Evolutionary conservation across 2,888 invertebrate species (phyloP).

Genomic region (Bursaphelenchus okinawaensis): DNA sequence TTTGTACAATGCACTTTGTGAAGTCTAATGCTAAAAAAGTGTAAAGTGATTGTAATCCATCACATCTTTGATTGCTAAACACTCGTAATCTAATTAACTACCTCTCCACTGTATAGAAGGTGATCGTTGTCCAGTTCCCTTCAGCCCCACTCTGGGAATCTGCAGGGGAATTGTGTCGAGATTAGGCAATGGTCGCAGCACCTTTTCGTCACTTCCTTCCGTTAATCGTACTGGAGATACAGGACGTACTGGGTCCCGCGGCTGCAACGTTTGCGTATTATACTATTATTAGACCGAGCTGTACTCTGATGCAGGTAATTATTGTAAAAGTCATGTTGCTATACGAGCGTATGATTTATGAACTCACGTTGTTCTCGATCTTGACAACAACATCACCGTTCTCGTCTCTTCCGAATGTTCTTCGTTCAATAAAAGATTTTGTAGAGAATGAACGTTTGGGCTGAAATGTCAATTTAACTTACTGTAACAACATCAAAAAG

Average conservation of each 20-base stretch:
- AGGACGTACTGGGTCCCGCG: conserved; percentile 48
- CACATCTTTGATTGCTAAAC: too few species aligned
- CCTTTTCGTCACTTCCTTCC: background rate
- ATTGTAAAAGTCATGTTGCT: too few species aligned
- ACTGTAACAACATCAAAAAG: background rate
- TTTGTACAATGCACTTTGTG: too few species aligned
- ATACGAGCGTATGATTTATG: background rate
- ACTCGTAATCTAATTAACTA: too few species aligned
- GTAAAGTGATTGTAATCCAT: too few species aligned
- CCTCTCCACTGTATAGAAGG: conserved; percentile 10
- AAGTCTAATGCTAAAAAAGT: too few species aligned
- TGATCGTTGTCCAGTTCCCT: conserved; percentile 24
- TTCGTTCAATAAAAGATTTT: conserved; percentile 49
- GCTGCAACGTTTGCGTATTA: too few species aligned
- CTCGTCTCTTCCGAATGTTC: conserved; percentile 50
- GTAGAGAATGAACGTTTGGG: conserved; percentile 45
- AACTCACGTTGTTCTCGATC: conserved; percentile 37
- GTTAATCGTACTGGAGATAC: conserved; percentile 44
- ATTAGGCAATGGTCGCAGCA: conserved; percentile 20
- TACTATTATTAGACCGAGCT: too few species aligned
- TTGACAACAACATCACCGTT: conserved; percentile 53
- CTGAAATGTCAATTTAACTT: conserved; percentile 26
- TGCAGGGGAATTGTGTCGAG: conserved; percentile 33
- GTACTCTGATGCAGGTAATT: too few species aligned
- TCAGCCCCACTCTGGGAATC: conserved; percentile 39